Percentiles rank a stretch among this genome's conserved stretches.
phyloP scores from a whole-genome alignment of 2,113 vertebrate genomes.

The Anolis carolinensis region DNA sequence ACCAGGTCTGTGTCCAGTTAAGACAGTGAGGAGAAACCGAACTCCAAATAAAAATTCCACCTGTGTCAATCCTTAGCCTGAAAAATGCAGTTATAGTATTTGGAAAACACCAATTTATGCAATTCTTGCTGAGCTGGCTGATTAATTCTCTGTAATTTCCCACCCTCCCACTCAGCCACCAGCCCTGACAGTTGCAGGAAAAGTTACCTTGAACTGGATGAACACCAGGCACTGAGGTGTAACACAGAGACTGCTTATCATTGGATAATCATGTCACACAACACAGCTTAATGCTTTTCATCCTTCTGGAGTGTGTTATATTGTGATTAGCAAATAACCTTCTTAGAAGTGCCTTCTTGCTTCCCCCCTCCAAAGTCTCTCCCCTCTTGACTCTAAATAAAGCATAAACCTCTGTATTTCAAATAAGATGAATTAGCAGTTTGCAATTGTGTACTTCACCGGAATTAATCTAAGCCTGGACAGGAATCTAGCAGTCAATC shows the following conservation, averaged over 20 bases:
- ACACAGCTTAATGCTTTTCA: slow-evolving; percentile 50
- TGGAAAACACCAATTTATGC: not conserved
- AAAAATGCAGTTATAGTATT: not conserved
- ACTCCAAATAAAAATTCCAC: not conserved
- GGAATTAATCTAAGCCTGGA: slow-evolving; percentile 68
- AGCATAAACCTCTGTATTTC: slow-evolving; percentile 35
- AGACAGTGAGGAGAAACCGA: not conserved
- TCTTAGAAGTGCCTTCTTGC: slow-evolving; percentile 64
- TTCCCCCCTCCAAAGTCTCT: slow-evolving; percentile 23
- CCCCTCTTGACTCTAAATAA: slow-evolving; percentile 48
- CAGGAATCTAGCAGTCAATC: slow-evolving; percentile 71
- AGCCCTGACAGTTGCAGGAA: slow-evolving; percentile 28
- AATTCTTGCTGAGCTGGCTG: not conserved
- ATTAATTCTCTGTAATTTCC: not conserved
- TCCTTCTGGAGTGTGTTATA: slow-evolving; percentile 55
- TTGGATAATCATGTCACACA: slow-evolving; percentile 48
- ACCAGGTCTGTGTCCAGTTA: not conserved
- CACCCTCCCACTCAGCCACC: not conserved
- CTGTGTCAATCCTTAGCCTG: too few relatives aligned
- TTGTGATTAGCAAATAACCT: slow-evolving; percentile 66
- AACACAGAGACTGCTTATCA: slow-evolving; percentile 56
- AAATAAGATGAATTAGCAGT: slow-evolving; percentile 68
- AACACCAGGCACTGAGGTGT: slow-evolving; percentile 62
- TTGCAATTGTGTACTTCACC: slow-evolving; percentile 52
- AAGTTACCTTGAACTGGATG: slow-evolving; percentile 63